Percentiles rank a stretch among this genome's conserved stretches.
Conservation (phyloP, 2,113 vertebrate genomes). For the Pongo pygmaeus region DNA sequence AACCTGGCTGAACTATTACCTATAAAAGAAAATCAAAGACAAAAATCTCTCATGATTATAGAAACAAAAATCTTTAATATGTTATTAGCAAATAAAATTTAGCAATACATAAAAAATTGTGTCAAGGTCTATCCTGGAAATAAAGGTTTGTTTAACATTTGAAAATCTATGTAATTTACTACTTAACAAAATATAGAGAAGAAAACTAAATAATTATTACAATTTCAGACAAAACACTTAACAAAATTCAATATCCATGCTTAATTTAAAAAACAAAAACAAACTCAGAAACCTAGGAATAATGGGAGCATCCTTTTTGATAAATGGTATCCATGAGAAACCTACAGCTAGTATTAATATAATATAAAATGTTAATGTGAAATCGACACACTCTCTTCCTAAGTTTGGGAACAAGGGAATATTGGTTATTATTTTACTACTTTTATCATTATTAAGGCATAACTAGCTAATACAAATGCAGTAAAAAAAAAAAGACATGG, state of each 20-base stretch:
- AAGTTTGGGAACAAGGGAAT: not conserved
- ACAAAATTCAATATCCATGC: not conserved
- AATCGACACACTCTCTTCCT: not conserved
- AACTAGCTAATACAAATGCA: not conserved
- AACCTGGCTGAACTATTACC: not conserved
- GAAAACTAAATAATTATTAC: not conserved
- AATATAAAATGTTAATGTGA: not conserved
- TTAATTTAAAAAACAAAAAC: not conserved
- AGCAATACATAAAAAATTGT: not conserved
- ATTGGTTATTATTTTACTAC: not conserved
- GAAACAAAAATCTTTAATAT: not conserved
- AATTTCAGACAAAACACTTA: not conserved
- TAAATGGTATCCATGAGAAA: not conserved
- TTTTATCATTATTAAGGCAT: not conserved
- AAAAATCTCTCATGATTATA: not conserved
- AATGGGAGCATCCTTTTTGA: not conserved
- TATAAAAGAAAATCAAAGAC: not conserved
- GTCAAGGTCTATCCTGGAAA: not conserved
- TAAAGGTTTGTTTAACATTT: not conserved
- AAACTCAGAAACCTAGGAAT: not conserved
- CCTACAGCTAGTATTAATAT: not conserved
- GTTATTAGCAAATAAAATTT: not conserved
- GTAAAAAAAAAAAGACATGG: not conserved
- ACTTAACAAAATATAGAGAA: not conserved
- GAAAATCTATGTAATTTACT: not conserved